These are phyloP conservation scores for Furcifer pardalis DNA, from an alignment of 2,797 vertebrate species.

Conservation along the genomic window DNA sequence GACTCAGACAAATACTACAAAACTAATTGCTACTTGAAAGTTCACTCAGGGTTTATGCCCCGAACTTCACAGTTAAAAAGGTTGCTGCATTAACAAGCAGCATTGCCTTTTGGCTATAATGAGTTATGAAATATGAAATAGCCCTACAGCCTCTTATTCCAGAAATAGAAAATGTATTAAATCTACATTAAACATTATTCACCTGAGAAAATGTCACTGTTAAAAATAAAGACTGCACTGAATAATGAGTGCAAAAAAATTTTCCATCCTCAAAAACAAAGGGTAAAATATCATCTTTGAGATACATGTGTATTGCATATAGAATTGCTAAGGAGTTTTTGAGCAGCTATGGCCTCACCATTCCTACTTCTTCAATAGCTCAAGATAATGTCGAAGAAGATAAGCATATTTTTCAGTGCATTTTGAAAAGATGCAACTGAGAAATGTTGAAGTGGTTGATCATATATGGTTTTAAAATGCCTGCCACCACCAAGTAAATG, in stretches of 20 bases:
- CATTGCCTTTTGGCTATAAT: slow-evolving; percentile 30
- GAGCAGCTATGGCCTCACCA: neutral
- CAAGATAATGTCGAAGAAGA: neutral
- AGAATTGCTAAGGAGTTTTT: neutral
- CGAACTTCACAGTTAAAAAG: slow-evolving; percentile 29
- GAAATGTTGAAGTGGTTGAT: neutral
- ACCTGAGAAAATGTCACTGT: slow-evolving; percentile 21
- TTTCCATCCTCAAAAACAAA: slow-evolving; percentile 11
- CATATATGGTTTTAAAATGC: neutral
- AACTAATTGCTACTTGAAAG: slow-evolving; percentile 40
- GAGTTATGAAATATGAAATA: slow-evolving; percentile 51
- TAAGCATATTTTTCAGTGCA: neutral
- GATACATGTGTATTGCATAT: neutral
- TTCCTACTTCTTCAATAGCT: neutral
- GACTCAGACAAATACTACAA: neutral
- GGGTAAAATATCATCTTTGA: neutral
- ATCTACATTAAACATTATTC: slow-evolving; percentile 31
- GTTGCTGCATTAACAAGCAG: slow-evolving; percentile 36
- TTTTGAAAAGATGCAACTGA: neutral
- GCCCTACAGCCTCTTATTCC: slow-evolving; percentile 25
- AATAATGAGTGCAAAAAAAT: slow-evolving; percentile 1
- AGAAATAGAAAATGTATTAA: slow-evolving; percentile 29
- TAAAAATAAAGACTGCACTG: slow-evolving; percentile 18
- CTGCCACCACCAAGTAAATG: neutral
- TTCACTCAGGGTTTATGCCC: slow-evolving; percentile 30